A percentile compares a stretch with the other conserved stretches of the same genome.
These are phyloP conservation scores for Dicerorhinus sumatrensis DNA, from an alignment of 2,113 vertebrate genomes.

Conservation along the genomic window DNA sequence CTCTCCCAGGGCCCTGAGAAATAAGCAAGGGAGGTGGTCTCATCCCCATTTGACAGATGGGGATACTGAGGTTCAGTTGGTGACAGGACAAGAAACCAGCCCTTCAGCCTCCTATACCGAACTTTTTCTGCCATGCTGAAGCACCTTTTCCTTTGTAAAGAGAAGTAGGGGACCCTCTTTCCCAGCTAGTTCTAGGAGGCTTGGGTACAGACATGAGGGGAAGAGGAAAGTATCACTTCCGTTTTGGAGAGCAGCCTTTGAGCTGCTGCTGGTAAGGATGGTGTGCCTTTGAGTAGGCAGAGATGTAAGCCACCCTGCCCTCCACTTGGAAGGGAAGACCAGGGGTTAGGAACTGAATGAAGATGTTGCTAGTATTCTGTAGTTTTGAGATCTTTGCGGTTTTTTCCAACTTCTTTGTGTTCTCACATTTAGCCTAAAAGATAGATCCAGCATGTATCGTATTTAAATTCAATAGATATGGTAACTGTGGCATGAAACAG, in stretches of 20 bases:
- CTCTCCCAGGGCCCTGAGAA: background rate
- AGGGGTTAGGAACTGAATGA: background rate
- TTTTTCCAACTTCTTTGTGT: constrained; percentile 23
- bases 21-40: background rate
- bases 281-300: background rate
- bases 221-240: constrained; percentile 13
- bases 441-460: background rate
- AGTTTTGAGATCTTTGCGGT: constrained; percentile 21
- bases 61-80: background rate
- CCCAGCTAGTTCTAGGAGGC: background rate
- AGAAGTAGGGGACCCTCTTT: background rate
- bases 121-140: background rate
- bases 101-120: background rate
- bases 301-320: background rate
- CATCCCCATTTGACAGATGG: background rate
- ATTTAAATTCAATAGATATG: constrained; percentile 19
- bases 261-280: background rate
- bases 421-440: constrained; percentile 43
- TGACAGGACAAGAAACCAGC: background rate
- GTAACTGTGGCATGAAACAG: background rate
- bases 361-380: background rate
- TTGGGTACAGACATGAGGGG: background rate
- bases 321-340: background rate
- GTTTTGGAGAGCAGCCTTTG: background rate
- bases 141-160: background rate